Evolutionary conservation across 2,888 invertebrate species (phyloP), one percentile per base, ranked within the genome.

Genomic region (Pristionchus mayeri): DNA sequence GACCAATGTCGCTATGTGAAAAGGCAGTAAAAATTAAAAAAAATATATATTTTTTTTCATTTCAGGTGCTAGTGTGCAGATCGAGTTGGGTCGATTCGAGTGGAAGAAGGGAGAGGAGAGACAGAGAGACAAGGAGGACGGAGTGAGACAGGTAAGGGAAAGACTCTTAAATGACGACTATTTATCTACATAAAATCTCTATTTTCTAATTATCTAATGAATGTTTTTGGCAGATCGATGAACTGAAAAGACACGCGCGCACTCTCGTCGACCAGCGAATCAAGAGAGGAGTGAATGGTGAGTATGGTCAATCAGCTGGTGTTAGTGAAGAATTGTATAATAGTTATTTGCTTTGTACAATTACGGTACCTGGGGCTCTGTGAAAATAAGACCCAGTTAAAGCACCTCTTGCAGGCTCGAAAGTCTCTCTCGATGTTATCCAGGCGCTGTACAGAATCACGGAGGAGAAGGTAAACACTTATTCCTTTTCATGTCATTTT

Each of bases 101-200:
- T 79, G 67, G 67, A 85, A 63, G 76, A 85, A 63, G n/a, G 85
- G 63, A 37, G 71, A 67, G 48, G 85, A 37, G 54, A 71, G 40
- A 40, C 67, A 21, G 83, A 82, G 21, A 76, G 67, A 21, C 85
- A 87, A 75, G 84, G 86, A 52, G 82, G 86, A 80, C 82, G 24
- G 88, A 87, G 37, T 85, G 76, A 37, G 86, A 89, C 50, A 88
- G 44, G 81, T 82, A 54, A 54, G 54, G 21, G 54, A 54, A 18
- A 54, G 11, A 54, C 13, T 16, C 11, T 54, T 4, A 54, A 13
- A 13, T 9, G 54, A 54, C 3, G 7, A 54, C 54, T 9, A 21
- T 24, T 83, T n/a, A n/a, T n/a, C n/a, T n/a, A n/a, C 37, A 82
- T 30, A 78, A 44, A 18, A 16, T 18, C 24, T 24, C 6, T 44